Evolutionary conservation across 1,140 invertebrate species (phyloP).

Genomic region (Dinothrombium tinctorium): DNA sequence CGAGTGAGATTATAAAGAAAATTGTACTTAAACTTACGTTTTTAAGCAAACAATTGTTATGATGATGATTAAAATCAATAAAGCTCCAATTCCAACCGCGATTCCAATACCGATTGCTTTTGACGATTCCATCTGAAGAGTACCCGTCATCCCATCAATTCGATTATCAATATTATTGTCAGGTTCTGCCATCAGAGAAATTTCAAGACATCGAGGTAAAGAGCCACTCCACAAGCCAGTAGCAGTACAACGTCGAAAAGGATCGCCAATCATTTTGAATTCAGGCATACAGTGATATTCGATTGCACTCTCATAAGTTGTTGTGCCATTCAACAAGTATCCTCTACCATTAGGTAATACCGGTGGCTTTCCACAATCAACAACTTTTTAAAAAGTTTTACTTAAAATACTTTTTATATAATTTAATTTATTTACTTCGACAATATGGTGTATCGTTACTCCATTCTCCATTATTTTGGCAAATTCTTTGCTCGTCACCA

Average conservation of each 20-base stretch:
- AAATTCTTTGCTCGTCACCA: slow-evolving; percentile 53
- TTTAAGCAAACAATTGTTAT: slow-evolving; percentile 20
- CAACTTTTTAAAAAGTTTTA: slow-evolving; percentile 27
- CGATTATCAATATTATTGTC: slow-evolving; percentile 1
- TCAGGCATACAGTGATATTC: slow-evolving; percentile 70
- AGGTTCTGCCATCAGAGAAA: slow-evolving; percentile 4
- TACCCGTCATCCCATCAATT: slow-evolving; percentile 4
- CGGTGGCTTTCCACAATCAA: slow-evolving; percentile 49
- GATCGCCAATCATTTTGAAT: slow-evolving; percentile 51
- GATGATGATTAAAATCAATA: slow-evolving; percentile 20
- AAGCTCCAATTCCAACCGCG: slow-evolving; percentile 18
- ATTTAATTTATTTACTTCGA: slow-evolving; percentile 35
- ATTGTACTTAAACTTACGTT: slow-evolving; percentile 16
- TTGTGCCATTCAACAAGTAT: slow-evolving; percentile 57
- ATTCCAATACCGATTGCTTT: slow-evolving; percentile 22
- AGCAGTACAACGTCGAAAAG: slow-evolving; percentile 27
- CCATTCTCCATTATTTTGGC: slow-evolving; percentile 53
- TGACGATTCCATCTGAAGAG: slow-evolving; percentile 12
- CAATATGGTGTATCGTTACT: slow-evolving; percentile 47
- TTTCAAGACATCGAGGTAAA: slow-evolving; percentile 15
- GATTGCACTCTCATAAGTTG: slow-evolving; percentile 47
- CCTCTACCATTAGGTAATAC: slow-evolving; percentile 57
- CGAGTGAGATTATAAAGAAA: background rate
- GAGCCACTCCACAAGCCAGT: slow-evolving; percentile 13
- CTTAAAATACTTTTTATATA: background rate